A percentile compares a stretch with the other conserved stretches of the same genome.
Conservation (phyloP, 1,140 invertebrate species). For the Camponotus floridanus region DNA sequence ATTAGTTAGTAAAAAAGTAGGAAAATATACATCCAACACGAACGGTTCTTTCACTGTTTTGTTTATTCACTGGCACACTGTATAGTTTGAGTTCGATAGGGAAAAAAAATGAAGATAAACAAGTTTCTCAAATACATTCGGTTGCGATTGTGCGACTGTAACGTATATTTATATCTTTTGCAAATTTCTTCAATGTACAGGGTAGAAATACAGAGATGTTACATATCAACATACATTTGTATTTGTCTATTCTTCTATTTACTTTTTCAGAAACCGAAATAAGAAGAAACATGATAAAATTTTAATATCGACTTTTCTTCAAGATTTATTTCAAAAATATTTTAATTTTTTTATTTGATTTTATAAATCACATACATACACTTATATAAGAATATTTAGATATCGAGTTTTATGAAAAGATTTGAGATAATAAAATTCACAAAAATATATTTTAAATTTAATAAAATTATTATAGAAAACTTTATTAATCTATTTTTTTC, state of each 20-base stretch:
- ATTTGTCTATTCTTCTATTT: conserved; percentile 23
- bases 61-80: conserved; percentile 14
- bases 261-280: not conserved
- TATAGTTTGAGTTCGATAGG: conserved; percentile 1
- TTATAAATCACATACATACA: not conserved
- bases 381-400: not conserved
- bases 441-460: no score
- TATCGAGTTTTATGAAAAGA: not conserved
- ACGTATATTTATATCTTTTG: not conserved
- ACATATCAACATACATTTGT: not conserved
- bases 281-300: not conserved
- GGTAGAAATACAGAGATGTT: not conserved
- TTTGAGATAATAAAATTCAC: no score
- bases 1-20: conserved; percentile 47
- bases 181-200: conserved; percentile 2
- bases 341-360: not conserved
- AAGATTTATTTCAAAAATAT: not conserved
- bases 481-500: no score
- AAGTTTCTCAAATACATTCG: not conserved
- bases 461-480: no score
- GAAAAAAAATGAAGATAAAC: conserved; percentile 18
- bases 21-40: conserved; percentile 40
- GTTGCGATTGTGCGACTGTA: not conserved
- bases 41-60: conserved; percentile 27
- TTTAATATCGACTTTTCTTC: conserved; percentile 6